A percentile compares a stretch with the other conserved stretches of the same genome.
Conservation (phyloP, 2,797 vertebrate species). For the Periparus ater region DNA sequence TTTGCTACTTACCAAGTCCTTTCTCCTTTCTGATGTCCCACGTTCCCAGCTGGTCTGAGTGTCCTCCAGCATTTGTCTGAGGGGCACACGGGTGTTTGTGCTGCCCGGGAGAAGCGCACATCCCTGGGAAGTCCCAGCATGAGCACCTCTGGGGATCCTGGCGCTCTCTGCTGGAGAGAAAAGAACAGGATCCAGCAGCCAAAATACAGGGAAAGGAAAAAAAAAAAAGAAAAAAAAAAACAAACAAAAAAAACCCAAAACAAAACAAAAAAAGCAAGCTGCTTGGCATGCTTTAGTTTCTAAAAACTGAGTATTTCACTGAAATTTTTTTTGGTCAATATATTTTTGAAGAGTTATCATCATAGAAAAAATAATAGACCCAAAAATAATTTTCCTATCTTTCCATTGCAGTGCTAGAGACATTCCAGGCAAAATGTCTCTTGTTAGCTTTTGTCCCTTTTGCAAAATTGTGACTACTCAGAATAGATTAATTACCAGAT, state of each 20-base stretch:
- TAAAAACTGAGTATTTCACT: background rate
- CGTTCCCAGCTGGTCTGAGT: background rate
- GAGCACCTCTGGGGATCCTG: background rate
- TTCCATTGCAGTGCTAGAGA: background rate
- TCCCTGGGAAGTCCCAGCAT: background rate
- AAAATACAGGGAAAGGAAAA: accelerated
- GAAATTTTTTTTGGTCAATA: background rate
- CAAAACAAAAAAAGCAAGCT: too few relatives aligned
- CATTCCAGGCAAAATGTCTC: background rate
- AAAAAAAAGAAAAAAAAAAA: background rate
- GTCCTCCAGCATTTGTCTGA: background rate
- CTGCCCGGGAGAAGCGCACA: background rate
- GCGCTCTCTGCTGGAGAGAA: conserved; percentile 51
- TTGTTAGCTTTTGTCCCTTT: background rate
- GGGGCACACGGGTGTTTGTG: background rate
- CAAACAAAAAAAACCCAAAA: too few relatives aligned
- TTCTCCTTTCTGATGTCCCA: background rate
- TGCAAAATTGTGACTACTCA: background rate
- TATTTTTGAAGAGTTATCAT: background rate
- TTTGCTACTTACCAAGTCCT: background rate
- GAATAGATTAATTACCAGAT: background rate
- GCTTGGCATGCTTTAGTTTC: background rate
- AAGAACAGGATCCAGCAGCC: background rate
- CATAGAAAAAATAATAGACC: background rate
- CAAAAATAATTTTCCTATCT: background rate